These are phyloP conservation scores for Ivindomyrus marchei DNA, from an alignment of 2,113 vertebrate species.

Conservation along the genomic window DNA sequence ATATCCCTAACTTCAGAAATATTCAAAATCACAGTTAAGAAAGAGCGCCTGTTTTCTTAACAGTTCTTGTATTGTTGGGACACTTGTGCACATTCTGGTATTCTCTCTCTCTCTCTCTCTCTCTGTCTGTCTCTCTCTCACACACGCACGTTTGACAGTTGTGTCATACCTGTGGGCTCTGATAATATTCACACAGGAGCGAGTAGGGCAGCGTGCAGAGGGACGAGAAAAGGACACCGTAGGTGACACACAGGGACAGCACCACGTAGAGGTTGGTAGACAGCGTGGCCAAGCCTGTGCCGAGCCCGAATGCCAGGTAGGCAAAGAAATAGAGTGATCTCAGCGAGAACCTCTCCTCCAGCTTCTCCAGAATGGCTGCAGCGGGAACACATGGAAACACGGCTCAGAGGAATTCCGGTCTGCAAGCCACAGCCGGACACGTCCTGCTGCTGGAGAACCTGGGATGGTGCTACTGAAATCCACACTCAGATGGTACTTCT, in stretches of 20 bases:
- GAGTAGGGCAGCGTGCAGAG: slow-evolving; percentile 97
- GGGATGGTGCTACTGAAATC: neutral
- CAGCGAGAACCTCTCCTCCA: slow-evolving; percentile 82
- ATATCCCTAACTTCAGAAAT: neutral
- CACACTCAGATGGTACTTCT: neutral
- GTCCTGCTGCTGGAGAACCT: neutral
- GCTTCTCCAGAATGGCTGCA: slow-evolving; percentile 83
- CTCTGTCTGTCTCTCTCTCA: neutral
- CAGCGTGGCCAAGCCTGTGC: slow-evolving; percentile 85
- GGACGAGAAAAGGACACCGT: slow-evolving; percentile 88
- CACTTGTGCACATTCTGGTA: neutral
- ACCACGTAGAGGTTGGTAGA: slow-evolving; percentile 87
- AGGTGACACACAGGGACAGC: slow-evolving; percentile 84
- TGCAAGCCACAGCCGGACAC: neutral
- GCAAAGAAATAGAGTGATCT: slow-evolving; percentile 93
- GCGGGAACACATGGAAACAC: neutral
- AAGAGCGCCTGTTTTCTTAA: neutral
- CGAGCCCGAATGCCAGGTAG: slow-evolving; percentile 86
- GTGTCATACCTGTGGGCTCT: slow-evolving; percentile 81
- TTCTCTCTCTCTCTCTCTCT: no score
- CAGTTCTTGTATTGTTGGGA: neutral
- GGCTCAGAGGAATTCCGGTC: slow-evolving; percentile 8
- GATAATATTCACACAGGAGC: slow-evolving; percentile 96
- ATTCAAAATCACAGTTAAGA: neutral
- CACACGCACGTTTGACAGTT: neutral